Base-by-base conservation (phyloP, 2,113 vertebrate genomes). In the Neodontobutis hainanensis region DNA sequence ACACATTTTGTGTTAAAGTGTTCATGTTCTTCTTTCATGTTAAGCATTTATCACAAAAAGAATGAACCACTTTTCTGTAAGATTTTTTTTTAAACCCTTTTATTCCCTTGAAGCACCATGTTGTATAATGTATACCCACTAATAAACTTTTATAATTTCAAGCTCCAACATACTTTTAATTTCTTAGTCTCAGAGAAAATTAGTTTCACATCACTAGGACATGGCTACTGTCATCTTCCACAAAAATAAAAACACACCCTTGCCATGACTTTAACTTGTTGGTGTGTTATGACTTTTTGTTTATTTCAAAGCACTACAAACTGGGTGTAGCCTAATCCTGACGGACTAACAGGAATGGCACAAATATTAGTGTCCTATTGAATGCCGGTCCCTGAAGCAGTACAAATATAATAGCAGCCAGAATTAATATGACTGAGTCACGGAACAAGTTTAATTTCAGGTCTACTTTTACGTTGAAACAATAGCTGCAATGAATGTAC, bases 401-500 rank as follows among this genome's bases (percentile, higher is more conserved):
- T 11, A 19, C 35, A 60, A 34, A 44, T 50, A 60, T 59, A 67
- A 48, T 5, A 12, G 42, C 51, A 46, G 15, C 12, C 40, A 46
- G 64, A 70, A 77, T 75, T 75, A 81, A 88, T 77, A 42, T 51
- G 36, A 19, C 53, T 58, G 35, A 75, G 19, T 51, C 56, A 64
- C 14, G 42, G 10, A 75, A 67, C 49, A 57, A 59, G 35, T 62
- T 15, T 58, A 36, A 52, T 69, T 63, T 77, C 50, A 46, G 15
- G 38, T 35, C 70, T 60, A 40, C n/a, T 40, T 32, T 14, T 65
- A n/a, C 36, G 36, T 78, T 68, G 38, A 46, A 53, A 49, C 43
- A 47, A 38, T 45, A 58, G 48, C 12, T 45, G 32, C 59, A 46
- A 15, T 44, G 3, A 61, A 11, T 35, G 40, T 32, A 64, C 8